Evolutionary conservation across 2,113 vertebrate species (phyloP).

Genomic region (Spilogale gracilis): DNA sequence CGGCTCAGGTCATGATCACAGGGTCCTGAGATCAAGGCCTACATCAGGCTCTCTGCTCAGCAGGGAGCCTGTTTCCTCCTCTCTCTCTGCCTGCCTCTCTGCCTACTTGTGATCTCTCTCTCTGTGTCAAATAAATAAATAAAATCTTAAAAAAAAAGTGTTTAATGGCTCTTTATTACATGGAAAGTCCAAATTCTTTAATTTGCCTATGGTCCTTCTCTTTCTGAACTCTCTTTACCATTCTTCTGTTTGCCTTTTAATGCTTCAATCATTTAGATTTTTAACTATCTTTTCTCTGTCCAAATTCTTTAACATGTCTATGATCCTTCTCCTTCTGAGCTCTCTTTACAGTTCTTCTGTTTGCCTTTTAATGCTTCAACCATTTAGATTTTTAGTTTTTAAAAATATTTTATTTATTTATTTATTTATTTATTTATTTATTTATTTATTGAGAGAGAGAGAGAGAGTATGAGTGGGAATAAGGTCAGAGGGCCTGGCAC

Average conservation of each 20-base stretch:
- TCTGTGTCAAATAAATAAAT: too few species aligned
- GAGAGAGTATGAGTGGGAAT: too few species aligned
- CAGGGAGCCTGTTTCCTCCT: too few species aligned
- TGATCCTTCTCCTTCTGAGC: neutral
- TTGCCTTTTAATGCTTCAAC: neutral
- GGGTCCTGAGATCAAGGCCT: too few species aligned
- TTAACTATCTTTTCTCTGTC: neutral
- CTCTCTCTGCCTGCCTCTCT: too few species aligned
- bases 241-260: neutral
- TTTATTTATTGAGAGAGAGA: too few species aligned
- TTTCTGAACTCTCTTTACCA: neutral
- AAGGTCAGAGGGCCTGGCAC: too few species aligned
- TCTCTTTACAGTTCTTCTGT: neutral
- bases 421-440: too few species aligned
- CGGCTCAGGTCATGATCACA: too few species aligned
- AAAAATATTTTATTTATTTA: too few species aligned
- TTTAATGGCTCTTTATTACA: neutral
- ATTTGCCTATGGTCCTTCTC: neutral
- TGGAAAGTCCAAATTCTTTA: neutral
- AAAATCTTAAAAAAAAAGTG: neutral
- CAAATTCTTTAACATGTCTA: neutral
- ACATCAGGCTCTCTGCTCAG: too few species aligned
- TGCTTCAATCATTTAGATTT: neutral
- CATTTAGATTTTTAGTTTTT: neutral
- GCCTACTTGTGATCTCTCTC: too few species aligned